Evolutionary conservation across 92 coral and sea anemone species (phyloP).

Genomic region (Porites rus): DNA sequence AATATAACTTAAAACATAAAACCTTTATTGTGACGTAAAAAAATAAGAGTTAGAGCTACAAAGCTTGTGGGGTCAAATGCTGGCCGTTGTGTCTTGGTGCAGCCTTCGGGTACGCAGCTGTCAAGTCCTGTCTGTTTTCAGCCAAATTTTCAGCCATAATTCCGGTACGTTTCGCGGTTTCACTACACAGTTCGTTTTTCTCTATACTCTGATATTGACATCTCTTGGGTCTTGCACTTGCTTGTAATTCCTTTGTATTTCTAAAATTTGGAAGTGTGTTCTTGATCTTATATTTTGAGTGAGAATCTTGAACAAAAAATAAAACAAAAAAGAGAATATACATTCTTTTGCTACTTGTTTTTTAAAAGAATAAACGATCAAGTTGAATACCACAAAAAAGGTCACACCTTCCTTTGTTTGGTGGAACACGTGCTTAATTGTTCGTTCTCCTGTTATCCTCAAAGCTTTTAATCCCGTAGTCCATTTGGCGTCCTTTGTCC

Average conservation of each 20-base stretch:
- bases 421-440: conserved; percentile 41
- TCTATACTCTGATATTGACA: no score
- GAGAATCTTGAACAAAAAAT: background rate
- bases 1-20: no score
- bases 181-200: no score
- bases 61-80: no score
- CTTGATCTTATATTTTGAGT: background rate
- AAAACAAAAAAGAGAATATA: background rate
- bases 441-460: conserved; percentile 1
- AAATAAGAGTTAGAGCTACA: no score
- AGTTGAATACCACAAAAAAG: conserved; percentile 1
- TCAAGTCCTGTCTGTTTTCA: no score
- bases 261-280: background rate
- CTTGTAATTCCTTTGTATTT: background rate
- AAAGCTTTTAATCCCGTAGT: conserved; percentile 39
- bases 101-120: no score
- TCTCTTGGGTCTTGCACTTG: no score
- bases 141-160: no score
- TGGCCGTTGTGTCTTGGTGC: no score
- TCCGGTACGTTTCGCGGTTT: no score
- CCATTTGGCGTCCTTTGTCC: conserved; percentile 62
- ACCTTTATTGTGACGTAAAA: no score
- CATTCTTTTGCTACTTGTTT: background rate
- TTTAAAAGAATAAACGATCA: background rate
- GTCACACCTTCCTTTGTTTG: conserved; percentile 17